Evolutionary conservation across 2,888 invertebrate species (phyloP), one percentile per base, ranked within the genome.

Genomic region (Sarcophaga variegata): DNA sequence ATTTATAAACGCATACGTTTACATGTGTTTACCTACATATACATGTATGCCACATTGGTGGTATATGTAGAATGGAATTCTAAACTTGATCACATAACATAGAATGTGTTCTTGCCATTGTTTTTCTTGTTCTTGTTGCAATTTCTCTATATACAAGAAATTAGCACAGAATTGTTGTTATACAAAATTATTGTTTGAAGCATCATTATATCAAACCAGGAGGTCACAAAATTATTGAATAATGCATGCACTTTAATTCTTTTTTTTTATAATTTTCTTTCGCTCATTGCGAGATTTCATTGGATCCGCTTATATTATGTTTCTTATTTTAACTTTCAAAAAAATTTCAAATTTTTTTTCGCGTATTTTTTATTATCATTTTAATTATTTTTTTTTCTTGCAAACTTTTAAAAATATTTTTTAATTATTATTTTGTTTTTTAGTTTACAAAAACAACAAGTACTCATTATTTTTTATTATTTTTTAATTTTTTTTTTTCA

Each of bases 171-270:
- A 54, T 54, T 54, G 17, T 54, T 37, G 37, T 37, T 37, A 37
- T 10, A 37, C 37, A 37, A 22, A 22, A 37, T 37, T 37, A 37
- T 37, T 10, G 37, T 37, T 37, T 37, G 37, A 37, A 10, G 37
- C 37, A 37, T 37, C 37, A 37, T 37, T 37, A 37, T 37, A 37
- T 8, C 37, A 37, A 37, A 10, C 8, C 1, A 37, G 37, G 2
- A 37, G 37, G 37, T 3, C 54, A 17, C 54, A 54, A 17, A 54
- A 54, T 54, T 54, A 17, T 54, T 79, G 27, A 75, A 64, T 74
- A 84, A 70, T 80, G 63, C 10, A 75, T 70, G 27, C 63, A 84
- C 54, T 70, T 76, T 71, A 66, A 14, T 67, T 78, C 37, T 77
- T 54, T 60, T 11, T 45, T 63, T n/a, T 49, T 59, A 27, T 67